Evolutionary conservation across 1,140 invertebrate species (phyloP).

Genomic region (Drosophila aff.): DNA sequence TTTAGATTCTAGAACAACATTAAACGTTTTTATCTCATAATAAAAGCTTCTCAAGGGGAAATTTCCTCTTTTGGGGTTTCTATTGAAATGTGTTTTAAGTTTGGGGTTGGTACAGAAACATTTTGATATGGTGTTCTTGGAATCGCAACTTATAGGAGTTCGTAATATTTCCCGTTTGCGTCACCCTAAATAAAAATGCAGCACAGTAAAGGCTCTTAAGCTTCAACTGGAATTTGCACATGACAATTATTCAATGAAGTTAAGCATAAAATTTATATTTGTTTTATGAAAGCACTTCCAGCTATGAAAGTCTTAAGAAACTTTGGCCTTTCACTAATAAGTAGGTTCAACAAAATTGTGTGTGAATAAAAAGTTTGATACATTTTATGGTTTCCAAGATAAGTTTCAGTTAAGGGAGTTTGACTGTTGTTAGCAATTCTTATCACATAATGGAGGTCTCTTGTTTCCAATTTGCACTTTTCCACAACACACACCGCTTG

Average conservation of each 20-base stretch:
- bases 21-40: slow-evolving; percentile 19
- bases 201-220: background rate
- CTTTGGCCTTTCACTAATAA: background rate
- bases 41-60: background rate
- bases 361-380: background rate
- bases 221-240: background rate
- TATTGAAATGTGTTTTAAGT: background rate
- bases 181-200: background rate
- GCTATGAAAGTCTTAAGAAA: background rate
- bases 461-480: slow-evolving; percentile 26
- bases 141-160: background rate
- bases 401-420: background rate
- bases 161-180: background rate
- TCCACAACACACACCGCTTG: slow-evolving; percentile 11
- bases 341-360: background rate
- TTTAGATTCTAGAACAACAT: slow-evolving; percentile 13
- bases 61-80: background rate
- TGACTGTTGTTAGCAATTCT: slow-evolving; percentile 11
- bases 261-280: background rate
- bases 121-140: background rate
- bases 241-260: background rate
- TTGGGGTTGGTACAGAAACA: background rate
- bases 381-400: background rate
- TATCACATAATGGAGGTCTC: slow-evolving; percentile 29
- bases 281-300: background rate